Percentiles rank a stretch among this genome's conserved stretches.
Evolutionary conservation across 1,140 invertebrate genomes (phyloP).

Genomic region (Oedothorax gibbosus): DNA sequence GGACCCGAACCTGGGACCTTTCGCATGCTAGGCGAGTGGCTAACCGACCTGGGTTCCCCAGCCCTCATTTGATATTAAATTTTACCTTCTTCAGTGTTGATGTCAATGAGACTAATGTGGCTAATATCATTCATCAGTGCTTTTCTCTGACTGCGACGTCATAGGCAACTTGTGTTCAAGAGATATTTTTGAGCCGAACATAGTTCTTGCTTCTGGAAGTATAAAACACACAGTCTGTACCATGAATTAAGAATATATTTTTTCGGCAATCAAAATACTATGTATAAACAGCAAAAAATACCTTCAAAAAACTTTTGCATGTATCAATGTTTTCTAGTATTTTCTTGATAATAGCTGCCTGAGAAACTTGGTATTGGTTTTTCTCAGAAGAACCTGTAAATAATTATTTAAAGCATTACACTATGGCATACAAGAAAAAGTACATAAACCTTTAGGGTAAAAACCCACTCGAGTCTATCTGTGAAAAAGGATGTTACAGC

Average conservation of each 20-base stretch:
- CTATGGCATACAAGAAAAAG: too few relatives aligned
- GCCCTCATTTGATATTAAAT: not conserved
- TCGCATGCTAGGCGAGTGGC: too few relatives aligned
- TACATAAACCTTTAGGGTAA: too few relatives aligned
- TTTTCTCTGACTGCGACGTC: constrained; percentile 36
- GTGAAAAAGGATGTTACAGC: too few relatives aligned
- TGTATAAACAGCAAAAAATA: not conserved
- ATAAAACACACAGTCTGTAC: not conserved
- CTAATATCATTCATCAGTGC: constrained; percentile 54
- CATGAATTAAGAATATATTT: not conserved
- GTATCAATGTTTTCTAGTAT: constrained; percentile 17
- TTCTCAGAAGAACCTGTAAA: constrained; percentile 38
- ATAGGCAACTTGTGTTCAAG: constrained; percentile 70
- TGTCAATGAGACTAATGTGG: constrained; percentile 46
- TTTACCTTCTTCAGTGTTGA: constrained; percentile 38
- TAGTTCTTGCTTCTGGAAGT: constrained; percentile 68
- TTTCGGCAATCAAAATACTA: not conserved
- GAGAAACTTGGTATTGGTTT: constrained; percentile 20
- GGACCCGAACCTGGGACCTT: too few relatives aligned
- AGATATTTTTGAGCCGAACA: constrained; percentile 70
- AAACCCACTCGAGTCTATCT: too few relatives aligned
- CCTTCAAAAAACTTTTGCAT: constrained; percentile 26
- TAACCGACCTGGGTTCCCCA: too few relatives aligned
- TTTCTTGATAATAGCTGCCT: constrained; percentile 35
- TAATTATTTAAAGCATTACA: not conserved